A percentile compares a stretch with the other conserved stretches of the same genome.
Evolutionary conservation across 2,113 vertebrate genomes (phyloP).

Genomic region (Tangachromis dhanisi): DNA sequence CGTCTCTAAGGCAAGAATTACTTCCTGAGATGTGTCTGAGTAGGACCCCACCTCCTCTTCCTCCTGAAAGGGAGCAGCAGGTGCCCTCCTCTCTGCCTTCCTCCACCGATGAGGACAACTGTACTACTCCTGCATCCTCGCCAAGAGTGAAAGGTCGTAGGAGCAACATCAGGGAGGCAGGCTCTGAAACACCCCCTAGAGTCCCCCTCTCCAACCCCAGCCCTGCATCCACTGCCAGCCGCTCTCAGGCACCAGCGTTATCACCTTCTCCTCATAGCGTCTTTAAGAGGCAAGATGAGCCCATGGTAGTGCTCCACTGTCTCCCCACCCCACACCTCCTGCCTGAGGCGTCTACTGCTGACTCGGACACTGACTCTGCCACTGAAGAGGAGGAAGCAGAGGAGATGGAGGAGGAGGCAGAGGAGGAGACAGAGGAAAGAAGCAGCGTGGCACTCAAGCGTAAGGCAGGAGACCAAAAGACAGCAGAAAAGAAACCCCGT

Average conservation of each 20-base stretch:
- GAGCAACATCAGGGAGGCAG: slow-evolving; percentile 73
- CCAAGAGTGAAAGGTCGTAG: slow-evolving; percentile 82
- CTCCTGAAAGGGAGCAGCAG: neutral
- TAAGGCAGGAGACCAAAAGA: slow-evolving; percentile 77
- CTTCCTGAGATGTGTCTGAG: neutral
- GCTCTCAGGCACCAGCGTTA: neutral
- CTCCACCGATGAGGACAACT: slow-evolving; percentile 62
- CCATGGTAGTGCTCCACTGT: slow-evolving; percentile 61
- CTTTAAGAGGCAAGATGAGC: slow-evolving; percentile 57
- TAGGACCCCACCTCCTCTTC: neutral
- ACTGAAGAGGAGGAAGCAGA: slow-evolving; percentile 73
- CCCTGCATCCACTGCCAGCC: slow-evolving; percentile 37
- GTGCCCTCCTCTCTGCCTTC: neutral
- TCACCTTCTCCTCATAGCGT: slow-evolving; percentile 29
- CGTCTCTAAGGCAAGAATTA: neutral
- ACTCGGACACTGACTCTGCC: slow-evolving; percentile 78
- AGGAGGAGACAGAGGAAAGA: slow-evolving; percentile 66
- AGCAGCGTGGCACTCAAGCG: slow-evolving; percentile 68
- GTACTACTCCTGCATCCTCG: slow-evolving; percentile 40
- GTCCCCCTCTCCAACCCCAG: slow-evolving; percentile 54
- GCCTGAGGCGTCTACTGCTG: slow-evolving; percentile 9
- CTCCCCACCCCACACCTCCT: slow-evolving; percentile 33
- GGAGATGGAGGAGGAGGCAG: slow-evolving; percentile 66
- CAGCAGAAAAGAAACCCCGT: slow-evolving; percentile 80
- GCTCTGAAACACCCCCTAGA: slow-evolving; percentile 64